These are phyloP conservation scores for Cephus pulcher DNA, from an alignment of 2,888 invertebrate species.

Conservation along the genomic window DNA sequence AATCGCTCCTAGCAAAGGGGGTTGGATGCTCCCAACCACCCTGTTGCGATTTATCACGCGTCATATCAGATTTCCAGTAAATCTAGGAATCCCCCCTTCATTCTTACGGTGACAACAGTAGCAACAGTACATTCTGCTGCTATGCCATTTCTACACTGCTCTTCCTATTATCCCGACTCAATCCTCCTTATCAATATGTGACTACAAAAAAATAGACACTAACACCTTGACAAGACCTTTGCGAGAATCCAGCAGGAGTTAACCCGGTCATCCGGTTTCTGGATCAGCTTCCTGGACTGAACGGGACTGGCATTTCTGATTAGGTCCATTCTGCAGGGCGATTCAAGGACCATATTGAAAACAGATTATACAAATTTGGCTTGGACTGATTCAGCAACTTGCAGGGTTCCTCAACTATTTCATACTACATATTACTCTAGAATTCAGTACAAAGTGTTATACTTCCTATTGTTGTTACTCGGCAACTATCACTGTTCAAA, in stretches of 20 bases:
- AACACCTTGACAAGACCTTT: neutral
- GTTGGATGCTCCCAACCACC: neutral
- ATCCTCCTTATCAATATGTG: neutral
- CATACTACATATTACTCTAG: neutral
- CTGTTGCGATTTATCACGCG: neutral
- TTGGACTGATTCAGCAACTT: neutral
- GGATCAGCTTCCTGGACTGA: neutral
- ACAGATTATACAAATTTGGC: neutral
- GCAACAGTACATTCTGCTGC: too few relatives aligned
- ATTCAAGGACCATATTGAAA: neutral
- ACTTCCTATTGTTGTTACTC: too few relatives aligned
- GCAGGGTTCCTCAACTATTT: neutral
- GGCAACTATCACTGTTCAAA: neutral
- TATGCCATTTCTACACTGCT: neutral
- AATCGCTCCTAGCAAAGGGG: neutral
- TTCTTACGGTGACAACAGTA: neutral
- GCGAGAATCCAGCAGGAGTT: too few relatives aligned
- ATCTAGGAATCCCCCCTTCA: neutral
- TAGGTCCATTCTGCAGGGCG: neutral
- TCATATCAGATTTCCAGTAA: neutral
- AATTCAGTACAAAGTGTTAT: too few relatives aligned
- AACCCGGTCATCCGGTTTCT: too few relatives aligned
- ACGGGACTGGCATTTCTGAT: neutral
- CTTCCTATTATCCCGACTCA: neutral
- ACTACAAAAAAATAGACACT: too few relatives aligned